Evolutionary conservation across 1,140 invertebrate genomes (phyloP), one percentile per base, ranked within the genome.

Genomic region (Hycleus cichorii): DNA sequence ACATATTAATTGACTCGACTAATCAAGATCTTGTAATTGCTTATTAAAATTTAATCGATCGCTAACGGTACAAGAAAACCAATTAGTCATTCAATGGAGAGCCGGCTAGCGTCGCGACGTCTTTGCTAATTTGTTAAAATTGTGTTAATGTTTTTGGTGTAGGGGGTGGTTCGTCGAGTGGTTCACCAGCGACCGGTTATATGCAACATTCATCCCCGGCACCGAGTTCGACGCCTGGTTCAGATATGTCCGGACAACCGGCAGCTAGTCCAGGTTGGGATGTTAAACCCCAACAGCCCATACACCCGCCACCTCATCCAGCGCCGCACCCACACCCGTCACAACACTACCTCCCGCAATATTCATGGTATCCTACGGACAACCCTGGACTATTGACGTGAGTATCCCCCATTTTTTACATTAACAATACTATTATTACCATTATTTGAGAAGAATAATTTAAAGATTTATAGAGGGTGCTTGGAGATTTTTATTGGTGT

Each of bases 351-450:
- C 84, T 85, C 79, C 81, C 82, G 50, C 83, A 85, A 74, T 86
- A 86, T 71, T 83, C 82, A 62, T 86, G 84, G 84, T 86, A 86
- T 71, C 81, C 83, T 67, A 76, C 83, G 57, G 83, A 84, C 58
- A 84, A 85, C 75, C 83, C 83, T 60, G 82, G 82, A 72, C 78
- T 86, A 65, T 78, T 86, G 69, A 85, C 84, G 81, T 86, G 78
- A 84, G 81, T 80, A 32, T 32, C 32, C 32, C 32, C 2, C 2
- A 3, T 32, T 32, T 4, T 32, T 32, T 18, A 18, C n/a, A 18
- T 18, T 18, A 18, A 18, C 1, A 18, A 18, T 18, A 18, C 18
- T 18, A 18, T 18, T 18, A 18, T 18, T 18, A 18, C 18, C 18
- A 18, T 18, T 18, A 18, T 18, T 18, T 18, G 18, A 18, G 18